Evolutionary conservation across 2,888 invertebrate genomes (phyloP), one percentile per base, ranked within the genome.

Genomic region (Hydroisotoma schaefferi): DNA sequence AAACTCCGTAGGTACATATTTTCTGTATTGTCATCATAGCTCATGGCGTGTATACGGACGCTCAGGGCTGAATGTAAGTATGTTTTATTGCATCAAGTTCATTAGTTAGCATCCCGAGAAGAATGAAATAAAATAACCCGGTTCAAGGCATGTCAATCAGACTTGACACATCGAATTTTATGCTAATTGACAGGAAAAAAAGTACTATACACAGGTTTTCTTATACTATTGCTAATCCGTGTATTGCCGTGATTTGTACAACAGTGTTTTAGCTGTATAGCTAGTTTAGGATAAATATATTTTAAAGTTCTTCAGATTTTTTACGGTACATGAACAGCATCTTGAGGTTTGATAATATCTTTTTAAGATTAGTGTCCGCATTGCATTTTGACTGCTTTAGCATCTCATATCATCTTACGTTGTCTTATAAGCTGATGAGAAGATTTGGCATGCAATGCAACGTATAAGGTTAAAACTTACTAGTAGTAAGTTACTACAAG

Each of bases 171-270:
- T 40, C 40, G 8, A 5, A 40, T 4, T 20, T 40, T 18, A n/a
- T n/a, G n/a, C n/a, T n/a, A n/a, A n/a, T n/a, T n/a, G n/a, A n/a
- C n/a, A n/a, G 15, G 15, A 40, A 40, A 40, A 5, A 18, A 20
- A 8, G 40, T 40, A 40, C 40, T n/a, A n/a, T n/a, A n/a, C 40
- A 40, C 40, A 40, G 40, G 40, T 40, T 40, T 40, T 40, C 40
- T 20, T 40, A 20, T 15, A 40, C 20, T 40, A 20, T 40, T n/a
- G n/a, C n/a, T 20, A 18, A 15, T 40, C 20, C 5, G 4, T 18
- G 40, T 15, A 20, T 40, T 20, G 40, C 20, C 15, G 40, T 15
- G 15, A 8, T 15, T 15, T 8, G 33, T 33, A 8, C 40, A 40
- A 5, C 5, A n/a, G n/a, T n/a, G n/a, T n/a, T n/a, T n/a, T n/a